Evolutionary conservation across 1,140 invertebrate species (phyloP).

Genomic region (Harlomillsia oculata): DNA sequence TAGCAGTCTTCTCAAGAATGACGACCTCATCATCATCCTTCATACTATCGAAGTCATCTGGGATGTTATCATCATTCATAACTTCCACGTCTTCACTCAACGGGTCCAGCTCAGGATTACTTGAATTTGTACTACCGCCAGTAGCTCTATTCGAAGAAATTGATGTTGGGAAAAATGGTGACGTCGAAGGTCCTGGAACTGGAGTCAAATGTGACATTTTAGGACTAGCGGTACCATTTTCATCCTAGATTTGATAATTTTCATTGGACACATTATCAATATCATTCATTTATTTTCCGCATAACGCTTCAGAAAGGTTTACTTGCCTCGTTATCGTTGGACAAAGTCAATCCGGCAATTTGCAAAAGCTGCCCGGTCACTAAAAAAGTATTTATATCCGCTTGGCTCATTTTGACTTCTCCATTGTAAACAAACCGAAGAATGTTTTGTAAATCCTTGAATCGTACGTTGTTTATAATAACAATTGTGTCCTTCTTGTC

Average conservation of each 20-base stretch:
- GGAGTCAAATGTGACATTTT: too few species aligned
- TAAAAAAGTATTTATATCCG: conserved; percentile 38
- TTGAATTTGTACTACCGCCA: neutral
- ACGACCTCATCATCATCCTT: neutral
- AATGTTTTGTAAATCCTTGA: conserved; percentile 39
- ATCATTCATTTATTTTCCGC: neutral
- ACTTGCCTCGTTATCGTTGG: too few species aligned
- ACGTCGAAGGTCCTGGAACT: too few species aligned
- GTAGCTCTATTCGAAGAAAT: neutral
- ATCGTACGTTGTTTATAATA: conserved; percentile 38
- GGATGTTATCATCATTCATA: neutral
- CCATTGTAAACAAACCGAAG: conserved; percentile 41
- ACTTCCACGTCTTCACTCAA: neutral
- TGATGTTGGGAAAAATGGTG: neutral
- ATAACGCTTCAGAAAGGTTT: too few species aligned
- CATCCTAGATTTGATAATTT: neutral
- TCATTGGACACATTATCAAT: neutral
- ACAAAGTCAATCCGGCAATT: conserved; percentile 39
- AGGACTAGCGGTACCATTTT: neutral
- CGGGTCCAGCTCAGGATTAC: neutral
- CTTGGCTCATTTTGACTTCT: conserved; percentile 38
- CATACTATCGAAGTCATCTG: too few species aligned
- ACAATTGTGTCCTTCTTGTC: conserved; percentile 39
- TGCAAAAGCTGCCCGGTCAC: conserved; percentile 37
- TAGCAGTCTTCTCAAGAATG: too few species aligned